Evolutionary conservation across 2,797 vertebrate genomes (phyloP).

Genomic region (Chromobotia macracanthus): DNA sequence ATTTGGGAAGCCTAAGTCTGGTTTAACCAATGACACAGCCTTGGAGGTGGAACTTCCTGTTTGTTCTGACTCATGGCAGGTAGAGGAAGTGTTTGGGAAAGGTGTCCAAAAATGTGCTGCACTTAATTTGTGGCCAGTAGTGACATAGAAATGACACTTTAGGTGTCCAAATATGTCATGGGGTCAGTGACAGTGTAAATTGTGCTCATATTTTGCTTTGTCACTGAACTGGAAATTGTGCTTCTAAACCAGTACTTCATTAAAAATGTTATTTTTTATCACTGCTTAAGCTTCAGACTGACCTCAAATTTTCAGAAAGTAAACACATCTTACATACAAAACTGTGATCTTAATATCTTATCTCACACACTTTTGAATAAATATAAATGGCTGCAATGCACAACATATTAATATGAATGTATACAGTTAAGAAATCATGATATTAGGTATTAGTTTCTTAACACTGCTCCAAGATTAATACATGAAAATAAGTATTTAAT

Average conservation of each 20-base stretch:
- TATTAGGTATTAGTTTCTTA: constrained; percentile 16
- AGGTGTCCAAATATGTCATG: not conserved
- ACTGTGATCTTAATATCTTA: not conserved
- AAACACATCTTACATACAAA: not conserved
- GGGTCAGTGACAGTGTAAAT: not conserved
- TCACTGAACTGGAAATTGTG: not conserved
- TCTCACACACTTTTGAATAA: not conserved
- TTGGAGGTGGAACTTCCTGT: too few species aligned
- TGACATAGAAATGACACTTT: not conserved
- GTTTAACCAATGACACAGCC: too few species aligned
- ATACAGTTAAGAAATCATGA: constrained; percentile 11
- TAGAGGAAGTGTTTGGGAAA: too few species aligned
- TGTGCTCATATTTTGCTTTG: not conserved
- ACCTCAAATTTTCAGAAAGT: not conserved
- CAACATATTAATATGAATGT: constrained; percentile 2
- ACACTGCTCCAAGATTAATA: not conserved
- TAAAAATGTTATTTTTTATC: not conserved
- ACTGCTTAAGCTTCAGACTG: not conserved
- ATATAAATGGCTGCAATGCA: constrained; percentile 1
- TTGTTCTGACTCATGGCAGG: too few species aligned
- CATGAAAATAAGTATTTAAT: not conserved
- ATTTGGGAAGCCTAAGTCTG: too few species aligned
- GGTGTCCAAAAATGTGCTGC: not conserved
- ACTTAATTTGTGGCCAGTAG: not conserved
- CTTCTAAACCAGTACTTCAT: not conserved